These are phyloP conservation scores for Leucoraja erinaceus DNA, from an alignment of 2,113 vertebrate genomes.

Conservation along the genomic window DNA sequence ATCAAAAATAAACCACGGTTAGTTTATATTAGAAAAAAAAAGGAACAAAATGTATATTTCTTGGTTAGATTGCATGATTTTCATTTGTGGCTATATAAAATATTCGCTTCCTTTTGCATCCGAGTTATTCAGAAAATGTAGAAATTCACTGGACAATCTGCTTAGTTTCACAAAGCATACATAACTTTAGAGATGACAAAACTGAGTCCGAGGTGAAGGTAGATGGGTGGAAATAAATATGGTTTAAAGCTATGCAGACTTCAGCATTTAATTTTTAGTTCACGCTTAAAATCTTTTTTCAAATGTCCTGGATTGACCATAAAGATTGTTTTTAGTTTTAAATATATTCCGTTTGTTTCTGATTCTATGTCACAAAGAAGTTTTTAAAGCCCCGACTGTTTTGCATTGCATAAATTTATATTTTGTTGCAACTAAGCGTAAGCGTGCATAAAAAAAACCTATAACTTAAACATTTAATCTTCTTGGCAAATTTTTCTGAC, in stretches of 20 bases:
- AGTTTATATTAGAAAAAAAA: not conserved
- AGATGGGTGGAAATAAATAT: not conserved
- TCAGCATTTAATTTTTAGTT: not conserved
- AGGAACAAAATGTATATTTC: not conserved
- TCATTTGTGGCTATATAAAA: not conserved
- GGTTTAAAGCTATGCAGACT: not conserved
- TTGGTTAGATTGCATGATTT: not conserved
- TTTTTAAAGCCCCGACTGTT: not conserved
- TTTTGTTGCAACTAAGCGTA: not conserved
- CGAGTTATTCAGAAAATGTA: not conserved
- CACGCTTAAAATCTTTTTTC: not conserved
- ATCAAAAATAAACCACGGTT: conserved; percentile 27
- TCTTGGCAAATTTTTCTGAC: not conserved
- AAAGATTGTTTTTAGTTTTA: not conserved
- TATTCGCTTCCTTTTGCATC: not conserved
- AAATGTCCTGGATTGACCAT: not conserved
- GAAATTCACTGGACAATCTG: not conserved
- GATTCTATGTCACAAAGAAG: not conserved
- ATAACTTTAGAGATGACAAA: not conserved
- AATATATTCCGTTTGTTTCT: not conserved
- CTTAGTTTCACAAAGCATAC: not conserved
- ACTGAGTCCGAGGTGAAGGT: not conserved
- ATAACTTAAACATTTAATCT: not conserved
- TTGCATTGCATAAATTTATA: not conserved
- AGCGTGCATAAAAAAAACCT: not conserved